A percentile compares a stretch with the other conserved stretches of the same genome.
Evolutionary conservation across 2,888 invertebrate genomes (phyloP).

Genomic region (Himalopsyche japonica): DNA sequence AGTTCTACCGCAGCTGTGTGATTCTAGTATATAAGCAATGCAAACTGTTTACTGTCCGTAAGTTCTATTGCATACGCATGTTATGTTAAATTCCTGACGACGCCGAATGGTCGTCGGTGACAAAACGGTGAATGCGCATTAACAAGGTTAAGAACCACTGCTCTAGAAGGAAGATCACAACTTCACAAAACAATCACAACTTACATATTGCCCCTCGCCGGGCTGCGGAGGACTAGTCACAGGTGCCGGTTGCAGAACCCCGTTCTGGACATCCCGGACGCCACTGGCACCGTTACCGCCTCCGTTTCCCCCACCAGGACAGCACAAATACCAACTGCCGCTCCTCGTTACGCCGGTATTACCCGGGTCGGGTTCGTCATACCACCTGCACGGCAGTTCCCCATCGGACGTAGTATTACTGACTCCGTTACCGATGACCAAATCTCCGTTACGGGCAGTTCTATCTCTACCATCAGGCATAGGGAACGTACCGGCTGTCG

Average conservation of each 20-base stretch:
- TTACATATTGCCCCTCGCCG: conserved; percentile 38
- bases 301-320: conserved; percentile 55
- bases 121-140: too few relatives aligned
- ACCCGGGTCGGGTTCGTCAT: conserved; percentile 17
- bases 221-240: conserved; percentile 36
- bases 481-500: conserved; percentile 57
- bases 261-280: conserved; percentile 49
- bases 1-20: too few relatives aligned
- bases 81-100: too few relatives aligned
- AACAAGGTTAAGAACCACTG: too few relatives aligned
- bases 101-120: too few relatives aligned
- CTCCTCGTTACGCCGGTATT: conserved; percentile 56
- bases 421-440: neutral
- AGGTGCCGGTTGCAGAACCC: conserved; percentile 1
- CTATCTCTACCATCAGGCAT: conserved; percentile 54
- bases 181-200: neutral
- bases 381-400: neutral
- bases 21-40: too few relatives aligned
- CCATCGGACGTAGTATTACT: neutral
- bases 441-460: conserved; percentile 45
- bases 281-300: conserved; percentile 54
- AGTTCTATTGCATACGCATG: too few relatives aligned
- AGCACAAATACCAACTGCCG: conserved; percentile 65
- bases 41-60: too few relatives aligned
- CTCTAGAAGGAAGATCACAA: too few relatives aligned